Conservation (phyloP, 2,113 vertebrate species). For the Heterotis niloticus region DNA sequence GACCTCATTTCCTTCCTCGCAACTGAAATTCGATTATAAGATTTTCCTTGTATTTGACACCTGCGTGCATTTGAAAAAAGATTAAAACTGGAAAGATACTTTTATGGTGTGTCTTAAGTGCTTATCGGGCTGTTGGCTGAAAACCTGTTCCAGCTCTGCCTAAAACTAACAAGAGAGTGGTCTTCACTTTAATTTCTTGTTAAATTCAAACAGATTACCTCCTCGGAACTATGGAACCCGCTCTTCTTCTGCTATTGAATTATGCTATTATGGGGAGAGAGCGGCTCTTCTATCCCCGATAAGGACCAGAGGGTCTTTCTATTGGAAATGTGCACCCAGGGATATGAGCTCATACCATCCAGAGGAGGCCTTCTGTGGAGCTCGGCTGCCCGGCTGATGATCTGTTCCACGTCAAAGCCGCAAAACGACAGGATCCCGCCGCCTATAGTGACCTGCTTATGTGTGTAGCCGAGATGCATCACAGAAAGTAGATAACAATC, state of each 20-base stretch:
- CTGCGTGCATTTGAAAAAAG: conserved; percentile 24
- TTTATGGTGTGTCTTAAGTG: conserved; percentile 42
- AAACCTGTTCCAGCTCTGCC: conserved; percentile 39
- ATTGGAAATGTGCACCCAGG: conserved; percentile 21
- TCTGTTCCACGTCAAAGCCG: not conserved
- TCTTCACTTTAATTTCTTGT: conserved; percentile 45
- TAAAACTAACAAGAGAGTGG: conserved; percentile 47
- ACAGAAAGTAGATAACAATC: not conserved
- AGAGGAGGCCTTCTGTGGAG: not conserved
- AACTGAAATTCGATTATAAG: conserved; percentile 38
- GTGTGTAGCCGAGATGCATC: not conserved
- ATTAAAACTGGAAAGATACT: conserved; percentile 35
- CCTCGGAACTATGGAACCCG: conserved; percentile 29
- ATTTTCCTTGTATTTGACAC: conserved; percentile 38
- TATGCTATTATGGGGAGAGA: conserved; percentile 39
- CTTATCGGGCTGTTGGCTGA: conserved; percentile 41
- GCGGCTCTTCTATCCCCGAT: conserved; percentile 42
- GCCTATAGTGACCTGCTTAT: not conserved
- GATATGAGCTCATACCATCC: conserved; percentile 7
- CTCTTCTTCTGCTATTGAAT: conserved; percentile 42
- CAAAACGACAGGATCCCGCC: not conserved
- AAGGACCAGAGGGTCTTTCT: conserved; percentile 35
- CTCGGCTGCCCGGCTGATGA: not conserved
- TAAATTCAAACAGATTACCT: conserved; percentile 51
- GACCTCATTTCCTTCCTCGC: not conserved